phyloP scores from a whole-genome alignment of 2,113 vertebrate species.

The Phocoena sinus region DNA sequence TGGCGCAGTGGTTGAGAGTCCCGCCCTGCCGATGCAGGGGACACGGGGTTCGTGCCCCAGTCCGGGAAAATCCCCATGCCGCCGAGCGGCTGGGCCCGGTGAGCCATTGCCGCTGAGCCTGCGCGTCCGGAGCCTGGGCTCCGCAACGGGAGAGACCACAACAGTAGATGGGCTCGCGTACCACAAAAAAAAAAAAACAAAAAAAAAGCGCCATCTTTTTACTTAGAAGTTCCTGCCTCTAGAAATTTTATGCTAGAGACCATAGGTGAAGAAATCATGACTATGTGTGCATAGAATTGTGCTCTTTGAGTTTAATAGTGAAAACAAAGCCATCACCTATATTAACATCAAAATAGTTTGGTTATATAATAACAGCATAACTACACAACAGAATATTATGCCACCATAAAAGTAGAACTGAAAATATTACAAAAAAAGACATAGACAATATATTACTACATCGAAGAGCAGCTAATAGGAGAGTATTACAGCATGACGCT shows the following conservation, averaged over 20 bases:
- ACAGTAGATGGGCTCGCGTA: too few species aligned
- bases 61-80: too few species aligned
- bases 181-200: too few species aligned
- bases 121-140: too few species aligned
- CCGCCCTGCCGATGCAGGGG: too few species aligned
- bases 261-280: not conserved
- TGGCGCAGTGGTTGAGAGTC: too few species aligned
- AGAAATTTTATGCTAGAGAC: not conserved
- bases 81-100: too few species aligned
- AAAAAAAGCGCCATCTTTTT: not conserved
- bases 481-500: not conserved
- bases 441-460: not conserved
- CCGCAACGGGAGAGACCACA: too few species aligned
- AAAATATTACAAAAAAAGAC: not conserved
- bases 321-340: not conserved
- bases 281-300: not conserved
- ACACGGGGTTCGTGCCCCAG: rapidly evolving
- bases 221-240: not conserved
- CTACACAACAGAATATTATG: not conserved
- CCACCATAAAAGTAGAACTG: not conserved
- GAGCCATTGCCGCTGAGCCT: too few species aligned
- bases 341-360: not conserved
- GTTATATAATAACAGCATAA: not conserved
- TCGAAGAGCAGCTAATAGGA: not conserved
- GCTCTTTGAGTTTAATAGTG: not conserved